Evolutionary conservation across 37 sponge, comb jelly and placozoan genomes (phyloP).

Genomic region (Agelas oroides): DNA sequence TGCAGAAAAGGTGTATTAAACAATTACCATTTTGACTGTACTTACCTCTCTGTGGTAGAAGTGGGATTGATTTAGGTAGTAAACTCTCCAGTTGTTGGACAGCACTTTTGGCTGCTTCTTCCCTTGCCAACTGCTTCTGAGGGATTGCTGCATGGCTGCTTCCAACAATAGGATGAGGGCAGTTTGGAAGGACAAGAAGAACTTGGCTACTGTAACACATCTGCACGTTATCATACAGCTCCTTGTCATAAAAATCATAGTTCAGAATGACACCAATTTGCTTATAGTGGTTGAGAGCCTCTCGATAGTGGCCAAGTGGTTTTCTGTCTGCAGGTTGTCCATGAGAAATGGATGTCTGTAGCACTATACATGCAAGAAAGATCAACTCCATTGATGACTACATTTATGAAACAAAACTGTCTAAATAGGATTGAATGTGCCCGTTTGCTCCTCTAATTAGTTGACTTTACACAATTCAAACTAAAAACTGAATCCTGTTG

Average conservation of each 20-base stretch:
- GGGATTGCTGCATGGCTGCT: background rate
- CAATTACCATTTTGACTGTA: background rate
- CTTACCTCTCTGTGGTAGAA: background rate
- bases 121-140: constrained; percentile 1
- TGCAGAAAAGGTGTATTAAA: background rate
- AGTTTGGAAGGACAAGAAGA: background rate
- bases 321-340: too few relatives aligned
- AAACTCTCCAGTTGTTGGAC: background rate
- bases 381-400: too few relatives aligned
- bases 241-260: too few relatives aligned
- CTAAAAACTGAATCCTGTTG: too few relatives aligned
- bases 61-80: too few relatives aligned
- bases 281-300: background rate
- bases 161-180: background rate
- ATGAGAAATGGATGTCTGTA: too few relatives aligned
- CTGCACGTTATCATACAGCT: too few relatives aligned
- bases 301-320: background rate
- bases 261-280: background rate
- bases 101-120: constrained; percentile 2
- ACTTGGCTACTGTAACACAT: background rate
- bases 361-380: background rate
- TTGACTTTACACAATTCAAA: too few relatives aligned
- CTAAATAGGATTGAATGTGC: too few relatives aligned
- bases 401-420: too few relatives aligned
- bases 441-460: too few relatives aligned